A percentile compares a stretch with the other conserved stretches of the same genome.
Evolutionary conservation across 64 coral and sea anemone species (phyloP).

Genomic region (Montipora sp.): DNA sequence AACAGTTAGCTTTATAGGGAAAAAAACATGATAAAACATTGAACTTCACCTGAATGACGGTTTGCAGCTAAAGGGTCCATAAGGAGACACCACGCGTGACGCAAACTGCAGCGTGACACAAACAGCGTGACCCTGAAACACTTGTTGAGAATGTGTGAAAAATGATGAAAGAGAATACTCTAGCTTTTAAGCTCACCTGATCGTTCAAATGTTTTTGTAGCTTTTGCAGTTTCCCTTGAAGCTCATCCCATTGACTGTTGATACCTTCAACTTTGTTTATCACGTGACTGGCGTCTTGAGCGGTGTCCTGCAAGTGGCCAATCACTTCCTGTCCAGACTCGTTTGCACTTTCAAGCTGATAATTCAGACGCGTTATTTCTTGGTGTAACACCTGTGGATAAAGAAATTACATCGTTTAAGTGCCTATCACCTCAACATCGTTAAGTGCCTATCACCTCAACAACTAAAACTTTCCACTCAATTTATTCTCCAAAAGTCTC

Average conservation of each 20-base stretch:
- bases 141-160: not conserved
- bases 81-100: not conserved
- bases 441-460: too few species aligned
- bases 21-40: not conserved
- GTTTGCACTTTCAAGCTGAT: constrained; percentile 40
- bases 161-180: not conserved
- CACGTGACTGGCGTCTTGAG: constrained; percentile 62
- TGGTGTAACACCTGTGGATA: constrained; percentile 38
- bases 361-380: constrained; percentile 42
- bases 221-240: constrained; percentile 65
- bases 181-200: not conserved
- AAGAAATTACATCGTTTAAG: too few species aligned
- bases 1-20: not conserved
- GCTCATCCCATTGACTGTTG: constrained; percentile 57
- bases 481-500: too few species aligned
- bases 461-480: too few species aligned
- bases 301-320: constrained; percentile 47
- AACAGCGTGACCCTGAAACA: constrained; percentile 15
- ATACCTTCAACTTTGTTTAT: constrained; percentile 47
- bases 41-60: not conserved
- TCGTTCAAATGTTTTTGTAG: constrained; percentile 11
- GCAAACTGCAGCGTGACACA: not conserved
- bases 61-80: not conserved
- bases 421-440: too few species aligned
- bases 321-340: constrained; percentile 66